phyloP scores from a whole-genome alignment of 2,113 vertebrate genomes.

The Solenodon paradoxus region DNA sequence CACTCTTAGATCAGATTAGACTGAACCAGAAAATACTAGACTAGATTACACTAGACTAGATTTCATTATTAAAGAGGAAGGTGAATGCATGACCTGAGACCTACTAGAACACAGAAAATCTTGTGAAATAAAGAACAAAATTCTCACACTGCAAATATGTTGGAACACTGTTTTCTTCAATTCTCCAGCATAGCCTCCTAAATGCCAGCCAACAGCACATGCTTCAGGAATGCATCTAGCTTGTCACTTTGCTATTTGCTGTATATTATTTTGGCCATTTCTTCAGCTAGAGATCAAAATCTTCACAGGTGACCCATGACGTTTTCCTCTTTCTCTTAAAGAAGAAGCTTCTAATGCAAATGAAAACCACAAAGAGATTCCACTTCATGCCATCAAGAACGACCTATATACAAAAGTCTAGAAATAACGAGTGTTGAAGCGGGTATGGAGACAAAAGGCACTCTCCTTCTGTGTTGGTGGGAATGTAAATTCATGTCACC shows the following conservation, averaged over 20 bases:
- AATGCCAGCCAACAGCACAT: not conserved
- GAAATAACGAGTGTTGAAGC: too few species aligned
- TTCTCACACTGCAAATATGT: not conserved
- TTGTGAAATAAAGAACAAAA: too few species aligned
- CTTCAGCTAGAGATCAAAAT: not conserved
- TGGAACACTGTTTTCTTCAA: not conserved
- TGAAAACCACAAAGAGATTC: too few species aligned
- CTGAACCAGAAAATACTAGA: too few species aligned
- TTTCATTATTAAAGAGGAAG: not conserved
- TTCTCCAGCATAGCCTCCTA: not conserved
- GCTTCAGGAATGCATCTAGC: too few species aligned
- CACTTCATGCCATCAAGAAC: too few species aligned
- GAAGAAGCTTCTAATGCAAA: not conserved
- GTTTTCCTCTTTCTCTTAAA: not conserved
- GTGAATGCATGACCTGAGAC: not conserved
- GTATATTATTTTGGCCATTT: not conserved
- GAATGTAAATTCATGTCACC: too few species aligned
- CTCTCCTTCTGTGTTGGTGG: too few species aligned
- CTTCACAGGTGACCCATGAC: not conserved
- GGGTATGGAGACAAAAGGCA: too few species aligned
- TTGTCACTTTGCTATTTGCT: not conserved
- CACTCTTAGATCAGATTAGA: not conserved
- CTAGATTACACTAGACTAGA: too few species aligned
- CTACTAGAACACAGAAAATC: too few species aligned
- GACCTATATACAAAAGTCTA: too few species aligned